Evolutionary conservation across 2,888 invertebrate species (phyloP).

Genomic region (Lycophotia porphyrea): DNA sequence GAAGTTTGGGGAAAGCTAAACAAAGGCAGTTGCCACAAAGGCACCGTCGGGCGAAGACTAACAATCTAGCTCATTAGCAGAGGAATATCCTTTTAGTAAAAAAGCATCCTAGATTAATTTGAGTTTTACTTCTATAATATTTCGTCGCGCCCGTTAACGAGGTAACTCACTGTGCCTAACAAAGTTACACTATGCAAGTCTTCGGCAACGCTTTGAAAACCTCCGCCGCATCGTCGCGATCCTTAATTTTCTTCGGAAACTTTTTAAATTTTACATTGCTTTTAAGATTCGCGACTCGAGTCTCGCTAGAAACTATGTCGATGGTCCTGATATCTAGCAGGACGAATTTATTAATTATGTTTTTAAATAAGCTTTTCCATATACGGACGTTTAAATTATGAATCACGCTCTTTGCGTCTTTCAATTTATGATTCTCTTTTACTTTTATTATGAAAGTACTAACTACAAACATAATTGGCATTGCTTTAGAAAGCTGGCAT

Average conservation of each 20-base stretch:
- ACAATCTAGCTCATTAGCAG: conserved; percentile 86
- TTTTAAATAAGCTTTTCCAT: conserved; percentile 54
- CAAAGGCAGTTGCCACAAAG: conserved; percentile 78
- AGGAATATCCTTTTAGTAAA: conserved; percentile 76
- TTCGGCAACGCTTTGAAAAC: conserved; percentile 77
- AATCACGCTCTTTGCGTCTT: conserved; percentile 25
- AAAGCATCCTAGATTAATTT: conserved; percentile 83
- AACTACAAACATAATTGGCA: conserved; percentile 1
- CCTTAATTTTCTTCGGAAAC: conserved; percentile 87
- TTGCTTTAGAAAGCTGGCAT: not conserved
- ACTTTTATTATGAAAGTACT: not conserved
- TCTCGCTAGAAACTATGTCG: conserved; percentile 77
- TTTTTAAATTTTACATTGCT: conserved; percentile 85
- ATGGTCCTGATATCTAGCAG: conserved; percentile 66
- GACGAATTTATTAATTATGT: conserved; percentile 60
- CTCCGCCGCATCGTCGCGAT: conserved; percentile 68
- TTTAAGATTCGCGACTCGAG: conserved; percentile 78
- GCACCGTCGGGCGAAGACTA: conserved; percentile 71
- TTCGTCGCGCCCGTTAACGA: conserved; percentile 83
- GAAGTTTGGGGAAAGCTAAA: conserved; percentile 75
- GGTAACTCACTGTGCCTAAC: conserved; percentile 84
- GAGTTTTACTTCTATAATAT: conserved; percentile 81
- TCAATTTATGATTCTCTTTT: conserved; percentile 27
- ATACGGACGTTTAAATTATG: conserved; percentile 37
- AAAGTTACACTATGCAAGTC: conserved; percentile 84